Base-by-base conservation (phyloP, 2,888 invertebrate species). In the Argynnis bischoffii region DNA sequence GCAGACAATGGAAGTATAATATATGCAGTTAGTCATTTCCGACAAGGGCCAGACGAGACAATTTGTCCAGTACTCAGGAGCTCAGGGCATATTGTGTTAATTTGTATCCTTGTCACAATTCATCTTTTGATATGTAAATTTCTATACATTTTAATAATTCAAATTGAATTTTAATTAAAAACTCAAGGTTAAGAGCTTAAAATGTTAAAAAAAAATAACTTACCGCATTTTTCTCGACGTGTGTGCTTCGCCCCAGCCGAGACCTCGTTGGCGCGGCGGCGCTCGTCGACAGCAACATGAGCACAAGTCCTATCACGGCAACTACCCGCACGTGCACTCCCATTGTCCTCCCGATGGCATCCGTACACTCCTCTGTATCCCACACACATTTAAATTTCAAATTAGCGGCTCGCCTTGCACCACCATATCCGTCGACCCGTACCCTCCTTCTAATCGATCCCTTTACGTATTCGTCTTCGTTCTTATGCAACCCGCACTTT, bases 361-460 rank as follows among this genome's bases (percentile, higher is more conserved):
- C 83, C 77, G 81, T 78, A 81, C 81, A 78, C 75, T 81, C 77
- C 77, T 79, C 83, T 76, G 81, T 79, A 82, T 82, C 80, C 79
- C 81, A 79, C 72, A 75, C 79, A 80, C 81, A 89, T 92, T 88
- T 89, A 80, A 87, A 89, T 86, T 91, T 89, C 81, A 89, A 88
- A 90, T 88, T 76, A 78, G 81, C 83, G 82, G 86, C 80, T 75
- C 76, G 83, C 81, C 85, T 88, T 86, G 80, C 78, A 75, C 79
- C 77, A 78, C 87, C 82, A 83, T 87, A 83, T 84, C 81, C 79
- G 83, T 84, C 81, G 78, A 76, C 79, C 76, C 79, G 81, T 79
- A 85, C 82, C 83, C 86, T 86, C 81, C 83, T 83, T 74, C 78
- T 84, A 84, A 88, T 87, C 82, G 84, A 86, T 88, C 84, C 84